phyloP scores from a whole-genome alignment of 2,113 vertebrate species.

The Eublepharis macularius region DNA sequence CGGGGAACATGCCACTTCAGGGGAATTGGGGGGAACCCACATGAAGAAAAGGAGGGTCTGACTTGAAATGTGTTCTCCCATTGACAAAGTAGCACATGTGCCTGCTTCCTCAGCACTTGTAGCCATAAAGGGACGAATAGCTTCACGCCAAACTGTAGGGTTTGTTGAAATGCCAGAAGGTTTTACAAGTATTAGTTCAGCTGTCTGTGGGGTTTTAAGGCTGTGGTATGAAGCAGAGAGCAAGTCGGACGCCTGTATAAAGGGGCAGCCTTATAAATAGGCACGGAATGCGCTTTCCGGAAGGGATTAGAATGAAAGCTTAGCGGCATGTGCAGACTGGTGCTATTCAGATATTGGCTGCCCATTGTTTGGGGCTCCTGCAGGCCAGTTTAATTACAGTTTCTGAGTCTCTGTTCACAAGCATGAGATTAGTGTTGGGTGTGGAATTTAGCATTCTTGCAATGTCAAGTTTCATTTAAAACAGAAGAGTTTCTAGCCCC shows the following conservation, averaged over 20 bases:
- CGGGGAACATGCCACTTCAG: no score
- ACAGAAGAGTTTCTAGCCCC: background rate
- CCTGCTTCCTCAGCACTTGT: background rate
- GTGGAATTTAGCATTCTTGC: background rate
- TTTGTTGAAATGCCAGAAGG: slow-evolving; percentile 3
- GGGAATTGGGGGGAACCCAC: background rate
- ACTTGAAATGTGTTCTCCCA: background rate
- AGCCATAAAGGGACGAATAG: background rate
- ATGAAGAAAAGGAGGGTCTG: background rate
- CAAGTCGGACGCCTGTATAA: background rate
- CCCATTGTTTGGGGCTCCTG: background rate
- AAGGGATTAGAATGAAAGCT: background rate
- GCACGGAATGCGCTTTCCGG: slow-evolving; percentile 14
- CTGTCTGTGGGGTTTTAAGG: slow-evolving; percentile 7
- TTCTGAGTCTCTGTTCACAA: background rate
- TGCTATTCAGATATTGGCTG: background rate
- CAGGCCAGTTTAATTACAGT: no score
- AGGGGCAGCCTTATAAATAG: slow-evolving; percentile 11
- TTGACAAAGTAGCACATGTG: background rate
- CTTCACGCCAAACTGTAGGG: background rate
- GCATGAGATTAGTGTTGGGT: background rate
- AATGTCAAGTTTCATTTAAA: background rate
- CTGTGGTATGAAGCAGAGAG: background rate
- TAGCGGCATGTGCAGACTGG: background rate
- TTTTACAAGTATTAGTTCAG: background rate